Conservation (phyloP, 2,113 vertebrate species). For the Lasiurus borealis region DNA sequence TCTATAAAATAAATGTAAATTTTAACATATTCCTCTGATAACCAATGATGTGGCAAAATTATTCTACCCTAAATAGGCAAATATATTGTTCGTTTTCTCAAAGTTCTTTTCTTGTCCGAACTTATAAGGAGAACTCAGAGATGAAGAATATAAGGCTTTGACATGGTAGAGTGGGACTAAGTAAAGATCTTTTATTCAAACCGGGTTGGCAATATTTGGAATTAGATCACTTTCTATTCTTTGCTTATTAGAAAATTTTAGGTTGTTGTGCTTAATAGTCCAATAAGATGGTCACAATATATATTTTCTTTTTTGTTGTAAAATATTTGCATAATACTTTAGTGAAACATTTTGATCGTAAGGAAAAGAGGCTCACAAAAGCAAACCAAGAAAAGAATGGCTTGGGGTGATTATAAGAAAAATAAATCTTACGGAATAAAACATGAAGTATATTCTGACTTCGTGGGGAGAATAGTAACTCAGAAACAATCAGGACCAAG, state of each 20-base stretch:
- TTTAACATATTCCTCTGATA: background rate
- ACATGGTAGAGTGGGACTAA: background rate
- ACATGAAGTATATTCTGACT: background rate
- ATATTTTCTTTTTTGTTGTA: too few relatives aligned
- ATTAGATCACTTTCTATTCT: background rate
- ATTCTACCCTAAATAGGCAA: background rate
- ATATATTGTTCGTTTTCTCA: conserved; percentile 4
- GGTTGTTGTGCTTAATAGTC: background rate
- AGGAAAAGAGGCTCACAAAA: background rate
- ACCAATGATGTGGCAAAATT: background rate
- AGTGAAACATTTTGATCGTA: background rate
- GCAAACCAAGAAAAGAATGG: conserved; percentile 2
- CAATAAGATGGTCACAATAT: background rate
- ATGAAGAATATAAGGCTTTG: background rate
- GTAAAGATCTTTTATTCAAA: background rate
- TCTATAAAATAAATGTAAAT: background rate
- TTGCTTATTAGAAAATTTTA: background rate
- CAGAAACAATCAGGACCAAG: conserved; percentile 5
- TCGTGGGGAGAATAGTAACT: background rate
- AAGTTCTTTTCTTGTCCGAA: background rate
- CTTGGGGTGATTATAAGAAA: background rate
- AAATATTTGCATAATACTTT: conserved; percentile 38
- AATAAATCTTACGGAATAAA: background rate
- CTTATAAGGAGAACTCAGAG: background rate
- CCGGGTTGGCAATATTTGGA: background rate